Evolutionary conservation across 1,140 invertebrate genomes (phyloP).

Genomic region (Aphaenogaster floridana): DNA sequence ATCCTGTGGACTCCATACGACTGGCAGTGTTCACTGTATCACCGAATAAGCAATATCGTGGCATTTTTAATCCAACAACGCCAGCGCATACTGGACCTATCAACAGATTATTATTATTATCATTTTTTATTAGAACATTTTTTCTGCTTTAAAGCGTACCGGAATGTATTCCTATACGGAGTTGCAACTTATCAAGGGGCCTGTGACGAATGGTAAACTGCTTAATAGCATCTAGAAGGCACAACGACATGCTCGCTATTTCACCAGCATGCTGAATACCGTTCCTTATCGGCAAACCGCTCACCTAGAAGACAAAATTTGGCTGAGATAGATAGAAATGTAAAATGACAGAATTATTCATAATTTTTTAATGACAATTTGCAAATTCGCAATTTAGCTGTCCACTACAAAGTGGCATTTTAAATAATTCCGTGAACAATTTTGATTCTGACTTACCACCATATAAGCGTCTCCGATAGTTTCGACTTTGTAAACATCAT

Average conservation of each 20-base stretch:
- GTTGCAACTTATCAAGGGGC: slow-evolving; percentile 93
- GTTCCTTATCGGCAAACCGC: slow-evolving; percentile 94
- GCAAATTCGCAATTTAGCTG: background rate
- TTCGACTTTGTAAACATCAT: slow-evolving; percentile 97
- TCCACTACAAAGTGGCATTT: background rate
- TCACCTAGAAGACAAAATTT: slow-evolving; percentile 88
- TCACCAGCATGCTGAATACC: slow-evolving; percentile 94
- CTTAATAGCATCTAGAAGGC: slow-evolving; percentile 93
- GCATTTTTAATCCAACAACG: slow-evolving; percentile 96
- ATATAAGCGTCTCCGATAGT: slow-evolving; percentile 97
- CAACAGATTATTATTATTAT: slow-evolving; percentile 10
- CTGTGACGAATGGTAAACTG: slow-evolving; percentile 95
- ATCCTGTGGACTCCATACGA: slow-evolving; percentile 97
- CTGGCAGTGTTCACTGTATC: slow-evolving; percentile 98
- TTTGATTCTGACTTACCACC: slow-evolving; percentile 89
- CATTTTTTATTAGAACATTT: background rate
- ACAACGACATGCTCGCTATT: slow-evolving; percentile 97
- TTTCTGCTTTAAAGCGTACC: slow-evolving; percentile 86
- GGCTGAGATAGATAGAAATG: background rate
- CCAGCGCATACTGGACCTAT: slow-evolving; percentile 94
- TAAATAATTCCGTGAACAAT: background rate
- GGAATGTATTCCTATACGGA: slow-evolving; percentile 97
- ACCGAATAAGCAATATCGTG: slow-evolving; percentile 95
- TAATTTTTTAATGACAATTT: background rate
- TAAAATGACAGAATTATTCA: background rate